These are phyloP conservation scores for Caenorhabditis parvicauda DNA, from an alignment of 2,888 invertebrate species.

Conservation along the genomic window DNA sequence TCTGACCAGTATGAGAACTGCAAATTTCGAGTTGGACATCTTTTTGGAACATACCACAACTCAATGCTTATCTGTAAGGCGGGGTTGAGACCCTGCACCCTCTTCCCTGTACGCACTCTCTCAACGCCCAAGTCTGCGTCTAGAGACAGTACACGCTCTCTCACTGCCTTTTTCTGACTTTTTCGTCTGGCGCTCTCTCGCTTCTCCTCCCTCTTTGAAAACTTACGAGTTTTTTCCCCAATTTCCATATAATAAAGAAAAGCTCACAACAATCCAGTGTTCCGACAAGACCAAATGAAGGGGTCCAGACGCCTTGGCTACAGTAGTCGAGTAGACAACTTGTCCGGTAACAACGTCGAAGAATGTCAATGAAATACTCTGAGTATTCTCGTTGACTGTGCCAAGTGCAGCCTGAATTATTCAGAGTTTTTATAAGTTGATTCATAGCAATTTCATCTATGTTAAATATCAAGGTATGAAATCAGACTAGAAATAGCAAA, in stretches of 20 bases:
- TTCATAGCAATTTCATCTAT: too few species aligned
- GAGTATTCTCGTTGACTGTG: conserved; percentile 29
- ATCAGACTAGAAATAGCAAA: too few species aligned
- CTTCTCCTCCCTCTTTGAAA: too few species aligned
- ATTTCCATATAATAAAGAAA: not conserved
- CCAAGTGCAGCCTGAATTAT: conserved; percentile 26
- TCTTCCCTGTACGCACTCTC: too few species aligned
- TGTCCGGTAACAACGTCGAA: conserved; percentile 88
- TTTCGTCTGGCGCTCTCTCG: too few species aligned
- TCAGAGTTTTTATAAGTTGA: not conserved
- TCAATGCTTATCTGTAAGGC: too few species aligned
- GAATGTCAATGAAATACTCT: conserved; percentile 75
- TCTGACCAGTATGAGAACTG: conserved; percentile 87
- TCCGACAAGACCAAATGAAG: conserved; percentile 89
- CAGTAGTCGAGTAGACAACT: conserved; percentile 76
- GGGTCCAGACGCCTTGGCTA: conserved; percentile 81
- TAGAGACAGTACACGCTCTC: too few species aligned
- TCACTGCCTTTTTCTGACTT: too few species aligned
- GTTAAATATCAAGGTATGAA: too few species aligned
- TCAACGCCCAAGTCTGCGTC: too few species aligned
- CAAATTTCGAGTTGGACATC: not conserved
- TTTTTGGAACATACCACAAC: not conserved
- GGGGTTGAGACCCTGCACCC: too few species aligned
- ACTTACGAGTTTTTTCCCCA: too few species aligned
- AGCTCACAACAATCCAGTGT: conserved; percentile 80